Percentiles rank a stretch among this genome's conserved stretches.
Conservation (phyloP, 1,140 invertebrate genomes). For the Nasonia vitripennis region DNA sequence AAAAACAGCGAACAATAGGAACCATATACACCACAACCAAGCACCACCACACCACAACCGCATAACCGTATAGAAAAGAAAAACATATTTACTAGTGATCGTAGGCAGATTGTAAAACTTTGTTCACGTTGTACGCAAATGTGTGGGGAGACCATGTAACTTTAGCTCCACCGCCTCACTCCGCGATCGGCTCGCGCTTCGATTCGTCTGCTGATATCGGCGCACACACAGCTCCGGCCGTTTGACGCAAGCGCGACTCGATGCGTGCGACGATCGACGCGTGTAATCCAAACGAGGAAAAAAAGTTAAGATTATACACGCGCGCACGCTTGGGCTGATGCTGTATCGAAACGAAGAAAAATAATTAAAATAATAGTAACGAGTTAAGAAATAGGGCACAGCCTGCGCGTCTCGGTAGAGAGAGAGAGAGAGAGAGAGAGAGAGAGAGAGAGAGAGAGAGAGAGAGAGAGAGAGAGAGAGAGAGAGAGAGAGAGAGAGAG, state of each 20-base stretch:
- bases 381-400: constrained; percentile 31
- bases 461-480: constrained; percentile 26
- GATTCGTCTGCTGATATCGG: constrained; percentile 15
- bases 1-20: constrained; percentile 58
- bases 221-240: background rate
- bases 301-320: constrained; percentile 21
- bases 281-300: constrained; percentile 46
- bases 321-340: constrained; percentile 46
- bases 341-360: constrained; percentile 34
- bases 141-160: constrained; percentile 76
- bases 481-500: constrained; percentile 16
- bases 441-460: constrained; percentile 8
- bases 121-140: constrained; percentile 75
- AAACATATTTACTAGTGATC: constrained; percentile 68
- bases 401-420: constrained; percentile 37
- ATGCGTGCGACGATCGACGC: constrained; percentile 38
- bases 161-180: constrained; percentile 74
- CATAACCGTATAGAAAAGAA: constrained; percentile 61
- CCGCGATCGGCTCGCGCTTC: constrained; percentile 58
- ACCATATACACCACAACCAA: constrained; percentile 55
- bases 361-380: too few relatives aligned
- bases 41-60: constrained; percentile 52
- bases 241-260: background rate
- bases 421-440: constrained; percentile 1
- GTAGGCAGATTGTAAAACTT: constrained; percentile 74